Percentiles rank a stretch among this genome's conserved stretches.
phyloP scores from a whole-genome alignment of 2,888 invertebrate species.

The Eumacrocentrus americanus region DNA sequence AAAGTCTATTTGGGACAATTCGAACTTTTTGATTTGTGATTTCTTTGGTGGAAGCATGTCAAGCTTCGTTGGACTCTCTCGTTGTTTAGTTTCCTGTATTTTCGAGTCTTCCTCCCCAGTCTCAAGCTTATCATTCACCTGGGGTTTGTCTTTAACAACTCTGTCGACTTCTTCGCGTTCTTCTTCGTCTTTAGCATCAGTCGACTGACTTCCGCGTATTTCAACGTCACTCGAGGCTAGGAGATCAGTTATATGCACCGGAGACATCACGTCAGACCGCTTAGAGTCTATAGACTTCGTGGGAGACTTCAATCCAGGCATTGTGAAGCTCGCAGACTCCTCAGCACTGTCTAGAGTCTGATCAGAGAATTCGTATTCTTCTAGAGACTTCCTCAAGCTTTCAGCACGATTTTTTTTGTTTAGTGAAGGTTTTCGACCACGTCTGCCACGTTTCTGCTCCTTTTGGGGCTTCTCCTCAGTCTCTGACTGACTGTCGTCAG shows the following conservation, averaged over 20 bases:
- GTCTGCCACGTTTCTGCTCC: conserved; percentile 32
- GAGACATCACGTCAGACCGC: background rate
- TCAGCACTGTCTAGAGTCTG: conserved; percentile 30
- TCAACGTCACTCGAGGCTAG: conserved; percentile 17
- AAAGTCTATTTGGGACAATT: conserved; percentile 52
- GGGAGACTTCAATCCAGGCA: background rate
- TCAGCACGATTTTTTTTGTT: conserved; percentile 20
- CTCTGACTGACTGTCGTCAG: conserved; percentile 55
- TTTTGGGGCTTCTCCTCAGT: conserved; percentile 46
- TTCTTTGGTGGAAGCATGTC: conserved; percentile 52
- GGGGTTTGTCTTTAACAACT: conserved; percentile 15
- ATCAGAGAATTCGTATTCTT: conserved; percentile 44
- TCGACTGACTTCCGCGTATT: conserved; percentile 11
- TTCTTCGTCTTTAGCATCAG: background rate
- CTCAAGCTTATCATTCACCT: conserved; percentile 5
- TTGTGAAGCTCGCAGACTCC: conserved; percentile 1
- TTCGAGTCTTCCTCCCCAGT: conserved; percentile 3
- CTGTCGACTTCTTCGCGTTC: background rate
- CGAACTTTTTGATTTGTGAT: conserved; percentile 59
- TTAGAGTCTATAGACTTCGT: background rate
- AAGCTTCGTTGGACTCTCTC: conserved; percentile 28
- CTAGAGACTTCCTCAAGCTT: conserved; percentile 34
- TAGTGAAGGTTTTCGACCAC: conserved; percentile 36
- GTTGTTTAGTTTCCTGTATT: conserved; percentile 25
- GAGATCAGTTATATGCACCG: conserved; percentile 23